These are phyloP conservation scores for Bombus superbus DNA, from an alignment of 1,140 invertebrate species.

Conservation along the genomic window DNA sequence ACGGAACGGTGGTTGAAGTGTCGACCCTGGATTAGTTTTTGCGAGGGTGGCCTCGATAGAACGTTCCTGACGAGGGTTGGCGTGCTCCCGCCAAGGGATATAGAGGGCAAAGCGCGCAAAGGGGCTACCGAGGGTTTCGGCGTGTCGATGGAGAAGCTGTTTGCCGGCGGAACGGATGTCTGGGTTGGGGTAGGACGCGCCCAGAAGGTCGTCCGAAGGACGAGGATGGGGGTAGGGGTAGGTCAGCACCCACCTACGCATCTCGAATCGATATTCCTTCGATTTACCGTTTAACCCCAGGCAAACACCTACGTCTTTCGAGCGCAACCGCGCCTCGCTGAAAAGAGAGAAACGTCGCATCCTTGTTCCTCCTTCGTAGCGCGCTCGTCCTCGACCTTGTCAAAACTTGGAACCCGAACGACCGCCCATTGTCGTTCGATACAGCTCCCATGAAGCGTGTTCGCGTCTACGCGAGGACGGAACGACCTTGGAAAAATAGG, in stretches of 20 bases:
- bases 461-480: neutral
- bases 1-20: slow-evolving; percentile 31
- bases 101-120: slow-evolving; percentile 24
- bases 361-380: neutral
- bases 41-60: slow-evolving; percentile 59
- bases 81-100: slow-evolving; percentile 42
- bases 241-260: slow-evolving; percentile 79
- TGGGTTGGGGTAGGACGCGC: slow-evolving; percentile 77
- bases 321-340: slow-evolving; percentile 16
- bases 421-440: slow-evolving; percentile 29
- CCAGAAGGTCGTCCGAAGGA: slow-evolving; percentile 74
- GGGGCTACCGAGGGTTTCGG: neutral
- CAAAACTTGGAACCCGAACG: neutral
- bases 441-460: neutral
- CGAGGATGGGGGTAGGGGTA: slow-evolving; percentile 75
- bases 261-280: slow-evolving; percentile 70
- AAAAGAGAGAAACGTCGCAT: neutral
- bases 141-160: slow-evolving; percentile 49
- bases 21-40: slow-evolving; percentile 62
- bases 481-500: slow-evolving; percentile 15
- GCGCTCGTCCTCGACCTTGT: neutral
- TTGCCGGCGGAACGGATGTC: slow-evolving; percentile 69
- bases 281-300: slow-evolving; percentile 47
- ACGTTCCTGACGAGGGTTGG: slow-evolving; percentile 62
- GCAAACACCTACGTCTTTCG: slow-evolving; percentile 38